These are phyloP conservation scores for Apodemia zela DNA, from an alignment of 2,888 invertebrate genomes.

Conservation along the genomic window DNA sequence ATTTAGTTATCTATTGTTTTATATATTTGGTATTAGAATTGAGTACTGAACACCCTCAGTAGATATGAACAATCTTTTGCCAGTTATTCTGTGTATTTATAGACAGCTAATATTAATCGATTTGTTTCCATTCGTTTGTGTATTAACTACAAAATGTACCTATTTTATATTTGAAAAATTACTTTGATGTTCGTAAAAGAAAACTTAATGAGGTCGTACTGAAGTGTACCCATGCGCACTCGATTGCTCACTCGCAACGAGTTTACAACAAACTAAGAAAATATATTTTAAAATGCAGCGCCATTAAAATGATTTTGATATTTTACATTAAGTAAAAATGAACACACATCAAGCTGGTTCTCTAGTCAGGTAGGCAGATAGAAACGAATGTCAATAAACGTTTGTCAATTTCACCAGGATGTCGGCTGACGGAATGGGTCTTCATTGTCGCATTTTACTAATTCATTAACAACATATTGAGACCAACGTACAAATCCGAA, in stretches of 20 bases:
- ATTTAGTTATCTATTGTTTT: too few relatives aligned
- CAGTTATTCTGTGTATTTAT: too few relatives aligned
- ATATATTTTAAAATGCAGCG: background rate
- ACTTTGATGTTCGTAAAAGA: slow-evolving; percentile 6
- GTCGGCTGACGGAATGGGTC: too few relatives aligned
- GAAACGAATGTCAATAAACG: too few relatives aligned
- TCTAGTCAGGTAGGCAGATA: background rate
- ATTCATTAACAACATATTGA: too few relatives aligned
- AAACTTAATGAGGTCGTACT: slow-evolving; percentile 9
- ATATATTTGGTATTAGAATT: too few relatives aligned
- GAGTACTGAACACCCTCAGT: too few relatives aligned
- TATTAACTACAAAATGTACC: background rate
- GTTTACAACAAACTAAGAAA: slow-evolving; percentile 6
- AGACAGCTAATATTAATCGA: background rate
- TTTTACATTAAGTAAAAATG: background rate
- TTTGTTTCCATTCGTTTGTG: background rate
- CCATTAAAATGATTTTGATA: background rate
- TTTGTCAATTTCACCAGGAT: too few relatives aligned
- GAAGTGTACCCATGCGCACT: slow-evolving; percentile 2
- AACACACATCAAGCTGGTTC: background rate
- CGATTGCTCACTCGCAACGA: slow-evolving; percentile 2
- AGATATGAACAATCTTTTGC: too few relatives aligned
- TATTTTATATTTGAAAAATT: background rate
- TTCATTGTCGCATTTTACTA: too few relatives aligned
- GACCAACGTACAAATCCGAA: too few relatives aligned